These are phyloP conservation scores for Mylabris sibirica DNA, from an alignment of 2,888 invertebrate genomes.

Conservation along the genomic window DNA sequence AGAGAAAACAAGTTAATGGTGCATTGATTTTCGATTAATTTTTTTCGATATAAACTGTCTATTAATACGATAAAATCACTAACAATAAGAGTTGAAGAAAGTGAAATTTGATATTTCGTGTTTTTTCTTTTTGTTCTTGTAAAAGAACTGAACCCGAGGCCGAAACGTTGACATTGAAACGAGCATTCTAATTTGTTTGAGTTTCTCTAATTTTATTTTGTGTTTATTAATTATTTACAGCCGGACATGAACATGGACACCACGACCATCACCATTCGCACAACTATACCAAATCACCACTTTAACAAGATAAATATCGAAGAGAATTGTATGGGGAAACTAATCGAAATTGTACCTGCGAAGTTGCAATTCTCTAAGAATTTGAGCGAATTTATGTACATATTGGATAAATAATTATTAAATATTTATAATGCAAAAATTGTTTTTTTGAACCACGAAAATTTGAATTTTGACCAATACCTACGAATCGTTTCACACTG, in stretches of 20 bases:
- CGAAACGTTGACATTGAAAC: neutral
- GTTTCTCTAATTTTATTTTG: neutral
- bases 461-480: too few species aligned
- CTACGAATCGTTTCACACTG: too few species aligned
- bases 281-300: neutral
- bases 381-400: too few species aligned
- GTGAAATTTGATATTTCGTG: neutral
- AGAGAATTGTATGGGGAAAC: neutral
- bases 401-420: too few species aligned
- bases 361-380: too few species aligned
- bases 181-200: neutral
- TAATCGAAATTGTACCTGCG: neutral
- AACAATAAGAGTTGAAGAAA: neutral
- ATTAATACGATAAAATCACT: neutral
- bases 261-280: neutral
- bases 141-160: neutral
- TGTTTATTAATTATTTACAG: neutral
- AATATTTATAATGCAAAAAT: too few species aligned
- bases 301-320: neutral
- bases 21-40: neutral
- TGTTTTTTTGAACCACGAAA: too few species aligned
- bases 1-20: neutral
- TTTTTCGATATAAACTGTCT: neutral
- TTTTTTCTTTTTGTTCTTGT: neutral
- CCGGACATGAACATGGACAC: neutral